phyloP scores from a whole-genome alignment of 2,797 vertebrate genomes.

The Megalops cyprinoides region DNA sequence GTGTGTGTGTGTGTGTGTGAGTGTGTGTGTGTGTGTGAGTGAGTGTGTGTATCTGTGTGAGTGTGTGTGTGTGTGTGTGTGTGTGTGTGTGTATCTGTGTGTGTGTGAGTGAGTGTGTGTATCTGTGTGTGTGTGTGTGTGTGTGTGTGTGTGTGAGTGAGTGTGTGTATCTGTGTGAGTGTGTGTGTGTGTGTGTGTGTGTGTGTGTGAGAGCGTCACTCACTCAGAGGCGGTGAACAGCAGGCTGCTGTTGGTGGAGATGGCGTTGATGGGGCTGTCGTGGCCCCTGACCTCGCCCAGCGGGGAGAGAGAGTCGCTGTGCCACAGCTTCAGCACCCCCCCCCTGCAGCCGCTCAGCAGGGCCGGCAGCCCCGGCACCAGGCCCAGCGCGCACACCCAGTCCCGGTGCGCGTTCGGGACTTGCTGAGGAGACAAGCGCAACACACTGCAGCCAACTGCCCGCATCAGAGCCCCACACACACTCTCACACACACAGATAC shows the following conservation, averaged over 20 bases:
- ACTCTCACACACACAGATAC: neutral
- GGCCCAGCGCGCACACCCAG: constrained; percentile 87
- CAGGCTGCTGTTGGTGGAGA: constrained; percentile 88
- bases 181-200: neutral
- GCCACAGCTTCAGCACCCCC: constrained; percentile 91
- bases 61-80: constrained; percentile 2
- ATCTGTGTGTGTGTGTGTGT: too few species aligned
- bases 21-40: neutral
- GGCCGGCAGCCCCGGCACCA: constrained; percentile 77
- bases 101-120: neutral
- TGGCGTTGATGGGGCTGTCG: constrained; percentile 89
- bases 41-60: constrained; percentile 2
- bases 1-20: neutral
- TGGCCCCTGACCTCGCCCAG: constrained; percentile 88
- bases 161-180: too few species aligned
- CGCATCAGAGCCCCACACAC: neutral
- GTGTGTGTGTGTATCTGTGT: constrained; percentile 10
- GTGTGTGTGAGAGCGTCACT: constrained; percentile 67
- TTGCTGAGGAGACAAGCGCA: constrained; percentile 71
- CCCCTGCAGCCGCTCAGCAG: constrained; percentile 90
- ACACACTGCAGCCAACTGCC: neutral
- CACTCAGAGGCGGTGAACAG: constrained; percentile 95
- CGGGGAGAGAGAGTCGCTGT: constrained; percentile 77
- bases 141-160: too few species aligned
- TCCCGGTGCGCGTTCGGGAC: constrained; percentile 86